Conservation (phyloP, 2,888 invertebrate genomes). For the Polydesmus complanatus region DNA sequence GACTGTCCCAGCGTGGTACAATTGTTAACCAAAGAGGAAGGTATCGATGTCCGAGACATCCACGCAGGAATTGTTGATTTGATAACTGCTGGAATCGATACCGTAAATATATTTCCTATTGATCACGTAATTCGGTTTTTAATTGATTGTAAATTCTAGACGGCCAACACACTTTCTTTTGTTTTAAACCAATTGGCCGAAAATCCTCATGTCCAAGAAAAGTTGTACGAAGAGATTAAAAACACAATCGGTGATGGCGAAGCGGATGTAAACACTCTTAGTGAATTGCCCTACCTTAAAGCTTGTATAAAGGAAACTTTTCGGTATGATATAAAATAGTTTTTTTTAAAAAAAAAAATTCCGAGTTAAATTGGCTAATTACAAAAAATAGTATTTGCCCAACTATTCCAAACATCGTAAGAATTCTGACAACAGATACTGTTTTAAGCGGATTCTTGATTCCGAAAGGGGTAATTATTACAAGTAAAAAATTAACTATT, state of each 20-base stretch:
- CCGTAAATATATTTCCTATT: slow-evolving; percentile 17
- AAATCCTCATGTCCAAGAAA: slow-evolving; percentile 27
- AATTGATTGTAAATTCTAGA: slow-evolving; percentile 21
- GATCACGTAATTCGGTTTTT: background rate
- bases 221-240: slow-evolving; percentile 25
- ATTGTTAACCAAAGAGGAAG: slow-evolving; percentile 18
- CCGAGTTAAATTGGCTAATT: too few species aligned
- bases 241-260: slow-evolving; percentile 13
- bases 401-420: slow-evolving; percentile 62
- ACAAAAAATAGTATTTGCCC: slow-evolving; percentile 41
- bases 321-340: slow-evolving; percentile 20
- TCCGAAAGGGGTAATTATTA: slow-evolving; percentile 49
- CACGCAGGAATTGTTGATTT: slow-evolving; percentile 24
- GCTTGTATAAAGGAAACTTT: slow-evolving; percentile 31
- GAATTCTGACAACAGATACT: slow-evolving; percentile 57
- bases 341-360: background rate
- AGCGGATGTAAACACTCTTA: slow-evolving; percentile 19
- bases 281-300: slow-evolving; percentile 26
- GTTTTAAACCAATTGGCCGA: slow-evolving; percentile 28
- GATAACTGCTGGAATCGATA: slow-evolving; percentile 25
- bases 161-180: slow-evolving; percentile 29
- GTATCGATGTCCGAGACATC: slow-evolving; percentile 20
- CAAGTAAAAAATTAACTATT: background rate
- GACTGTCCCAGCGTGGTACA: slow-evolving; percentile 20
- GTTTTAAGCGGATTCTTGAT: slow-evolving; percentile 51